phyloP scores from a whole-genome alignment of 2,797 vertebrate species.

The Xenentodon cancila region DNA sequence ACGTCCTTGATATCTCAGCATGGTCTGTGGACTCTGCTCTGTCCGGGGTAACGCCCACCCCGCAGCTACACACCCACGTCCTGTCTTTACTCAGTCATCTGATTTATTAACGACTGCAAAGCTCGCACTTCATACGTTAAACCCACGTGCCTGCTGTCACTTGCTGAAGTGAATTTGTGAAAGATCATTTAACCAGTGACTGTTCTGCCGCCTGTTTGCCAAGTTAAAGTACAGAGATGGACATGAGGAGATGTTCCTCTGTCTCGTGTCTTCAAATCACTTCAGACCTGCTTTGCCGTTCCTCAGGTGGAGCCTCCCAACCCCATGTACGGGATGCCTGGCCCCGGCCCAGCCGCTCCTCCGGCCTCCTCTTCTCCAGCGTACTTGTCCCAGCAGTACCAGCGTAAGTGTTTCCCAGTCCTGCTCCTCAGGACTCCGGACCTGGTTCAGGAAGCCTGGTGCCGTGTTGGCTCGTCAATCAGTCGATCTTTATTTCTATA shows the following conservation, averaged over 20 bases:
- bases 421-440: too few species aligned
- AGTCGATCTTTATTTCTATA: too few species aligned
- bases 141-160: background rate
- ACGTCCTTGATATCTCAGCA: background rate
- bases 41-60: background rate
- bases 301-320: slow-evolving; percentile 84
- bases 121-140: too few species aligned
- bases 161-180: background rate
- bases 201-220: too few species aligned
- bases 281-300: background rate
- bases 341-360: slow-evolving; percentile 62
- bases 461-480: too few species aligned
- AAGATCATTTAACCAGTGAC: too few species aligned
- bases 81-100: background rate
- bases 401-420: slow-evolving; percentile 84
- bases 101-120: background rate
- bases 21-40: background rate
- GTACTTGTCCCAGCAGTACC: slow-evolving; percentile 87
- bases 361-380: slow-evolving; percentile 66
- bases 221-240: too few species aligned
- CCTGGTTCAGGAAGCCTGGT: too few species aligned
- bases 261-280: too few species aligned
- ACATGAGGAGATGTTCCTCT: too few species aligned
- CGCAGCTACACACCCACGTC: background rate
- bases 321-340: slow-evolving; percentile 83